These are phyloP conservation scores for Eristalis pertinax DNA, from an alignment of 2,888 invertebrate genomes.

Conservation along the genomic window DNA sequence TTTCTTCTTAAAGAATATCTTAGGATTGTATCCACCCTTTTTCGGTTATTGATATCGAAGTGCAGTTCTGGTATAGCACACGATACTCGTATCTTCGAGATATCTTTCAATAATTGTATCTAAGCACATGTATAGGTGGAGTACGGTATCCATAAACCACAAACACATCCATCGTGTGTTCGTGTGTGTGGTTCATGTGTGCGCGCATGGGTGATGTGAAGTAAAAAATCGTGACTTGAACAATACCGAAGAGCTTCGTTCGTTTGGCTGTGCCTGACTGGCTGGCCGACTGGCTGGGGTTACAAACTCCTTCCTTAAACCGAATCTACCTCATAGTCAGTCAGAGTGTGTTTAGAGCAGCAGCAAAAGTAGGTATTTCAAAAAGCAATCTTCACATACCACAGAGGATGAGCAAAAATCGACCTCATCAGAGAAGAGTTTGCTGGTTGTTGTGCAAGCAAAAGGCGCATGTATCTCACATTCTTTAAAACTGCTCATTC, in stretches of 20 bases:
- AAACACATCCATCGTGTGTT: slow-evolving; percentile 35
- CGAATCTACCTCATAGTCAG: slow-evolving; percentile 64
- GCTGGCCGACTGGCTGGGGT: slow-evolving; percentile 11
- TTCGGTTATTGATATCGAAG: slow-evolving; percentile 81
- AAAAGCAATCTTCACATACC: slow-evolving; percentile 70
- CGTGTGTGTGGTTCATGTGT: background rate
- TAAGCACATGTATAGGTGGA: slow-evolving; percentile 52
- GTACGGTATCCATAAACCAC: slow-evolving; percentile 57
- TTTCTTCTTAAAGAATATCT: slow-evolving; percentile 33
- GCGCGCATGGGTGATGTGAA: slow-evolving; percentile 61
- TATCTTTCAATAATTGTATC: slow-evolving; percentile 72
- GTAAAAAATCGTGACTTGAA: slow-evolving; percentile 80
- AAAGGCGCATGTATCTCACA: slow-evolving; percentile 63
- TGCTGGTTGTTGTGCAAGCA: slow-evolving; percentile 48
- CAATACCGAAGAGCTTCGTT: slow-evolving; percentile 80
- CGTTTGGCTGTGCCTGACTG: slow-evolving; percentile 61
- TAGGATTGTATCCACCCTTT: slow-evolving; percentile 78
- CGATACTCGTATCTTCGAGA: slow-evolving; percentile 58
- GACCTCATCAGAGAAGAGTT: slow-evolving; percentile 68
- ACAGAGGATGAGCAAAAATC: slow-evolving; percentile 57
- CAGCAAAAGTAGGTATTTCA: slow-evolving; percentile 51
- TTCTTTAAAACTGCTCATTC: slow-evolving; percentile 41
- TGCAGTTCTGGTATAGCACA: slow-evolving; percentile 40
- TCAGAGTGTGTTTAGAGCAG: slow-evolving; percentile 58
- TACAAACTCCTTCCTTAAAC: slow-evolving; percentile 62